Evolutionary conservation across 2,888 invertebrate genomes (phyloP).

Genomic region (Glyphotaelius pellucidus): DNA sequence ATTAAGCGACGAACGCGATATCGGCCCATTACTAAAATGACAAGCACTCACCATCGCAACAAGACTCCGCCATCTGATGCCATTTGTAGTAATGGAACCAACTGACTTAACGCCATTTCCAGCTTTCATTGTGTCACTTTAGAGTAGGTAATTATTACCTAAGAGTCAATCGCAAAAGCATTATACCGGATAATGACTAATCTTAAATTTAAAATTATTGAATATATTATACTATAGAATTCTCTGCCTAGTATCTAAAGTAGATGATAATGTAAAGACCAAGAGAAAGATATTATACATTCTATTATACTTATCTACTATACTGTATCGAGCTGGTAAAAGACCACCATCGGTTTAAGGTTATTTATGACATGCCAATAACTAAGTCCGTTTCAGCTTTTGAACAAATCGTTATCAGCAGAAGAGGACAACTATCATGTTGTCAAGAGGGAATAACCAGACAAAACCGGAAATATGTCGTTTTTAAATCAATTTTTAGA

Average conservation of each 20-base stretch:
- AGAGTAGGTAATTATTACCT: not conserved
- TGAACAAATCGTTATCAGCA: too few species aligned
- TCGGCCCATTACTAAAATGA: constrained; percentile 34
- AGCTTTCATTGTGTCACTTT: not conserved
- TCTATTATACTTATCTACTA: not conserved
- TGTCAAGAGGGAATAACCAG: too few species aligned
- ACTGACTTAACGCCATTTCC: not conserved
- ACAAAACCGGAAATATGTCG: too few species aligned
- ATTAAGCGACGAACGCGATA: constrained; percentile 25
- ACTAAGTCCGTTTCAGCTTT: too few species aligned
- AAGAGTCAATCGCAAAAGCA: not conserved
- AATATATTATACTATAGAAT: too few species aligned
- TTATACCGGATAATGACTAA: not conserved
- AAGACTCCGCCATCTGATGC: constrained; percentile 10
- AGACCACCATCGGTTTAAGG: too few species aligned
- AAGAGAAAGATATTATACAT: not conserved
- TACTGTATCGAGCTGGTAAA: not conserved
- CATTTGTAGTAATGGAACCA: constrained; percentile 22
- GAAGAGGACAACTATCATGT: too few species aligned
- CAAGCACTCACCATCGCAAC: constrained; percentile 29
- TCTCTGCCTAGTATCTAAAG: too few species aligned
- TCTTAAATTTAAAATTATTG: not conserved
- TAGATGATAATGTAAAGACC: not conserved
- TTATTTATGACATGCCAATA: too few species aligned
- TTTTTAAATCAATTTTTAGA: too few species aligned